phyloP scores from a whole-genome alignment of 2,888 invertebrate species.

The Herminia tarsipennalis region DNA sequence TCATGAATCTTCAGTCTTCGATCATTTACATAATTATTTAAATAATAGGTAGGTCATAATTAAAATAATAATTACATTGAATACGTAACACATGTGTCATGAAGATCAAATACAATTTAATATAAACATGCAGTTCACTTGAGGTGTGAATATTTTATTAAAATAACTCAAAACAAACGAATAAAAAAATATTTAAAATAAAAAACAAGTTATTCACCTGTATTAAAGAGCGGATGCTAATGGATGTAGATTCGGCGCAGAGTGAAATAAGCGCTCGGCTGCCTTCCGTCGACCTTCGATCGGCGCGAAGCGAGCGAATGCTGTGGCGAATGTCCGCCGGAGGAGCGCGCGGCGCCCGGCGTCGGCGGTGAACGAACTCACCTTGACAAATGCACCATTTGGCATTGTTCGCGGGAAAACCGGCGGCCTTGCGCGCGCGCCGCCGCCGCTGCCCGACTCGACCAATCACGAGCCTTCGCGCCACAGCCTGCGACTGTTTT shows the following conservation, averaged over 20 bases:
- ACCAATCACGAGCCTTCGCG: constrained; percentile 81
- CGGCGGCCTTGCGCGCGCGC: constrained; percentile 83
- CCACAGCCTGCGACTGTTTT: constrained; percentile 82
- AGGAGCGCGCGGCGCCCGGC: constrained; percentile 66
- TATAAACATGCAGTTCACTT: neutral
- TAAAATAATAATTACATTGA: too few species aligned
- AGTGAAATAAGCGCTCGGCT: constrained; percentile 62
- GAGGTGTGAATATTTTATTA: constrained; percentile 11
- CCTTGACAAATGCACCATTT: constrained; percentile 86
- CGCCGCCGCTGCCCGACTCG: constrained; percentile 60
- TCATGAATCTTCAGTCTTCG: constrained; percentile 39
- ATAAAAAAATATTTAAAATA: constrained; percentile 39
- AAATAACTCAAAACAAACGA: constrained; percentile 16
- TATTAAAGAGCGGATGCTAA: constrained; percentile 68
- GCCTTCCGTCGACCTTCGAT: constrained; percentile 80
- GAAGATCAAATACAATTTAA: neutral
- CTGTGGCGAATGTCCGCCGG: constrained; percentile 67
- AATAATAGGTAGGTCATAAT: too few species aligned
- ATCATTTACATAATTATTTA: too few species aligned
- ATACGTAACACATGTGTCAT: constrained; percentile 5
- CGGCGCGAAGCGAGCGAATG: constrained; percentile 59
- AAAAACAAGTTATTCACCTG: constrained; percentile 73
- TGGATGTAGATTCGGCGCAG: constrained; percentile 69
- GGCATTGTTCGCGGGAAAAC: constrained; percentile 86
- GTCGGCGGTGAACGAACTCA: constrained; percentile 85